Base-by-base conservation (phyloP, 2,888 invertebrate species). In the Oegoconia quadripuncta region DNA sequence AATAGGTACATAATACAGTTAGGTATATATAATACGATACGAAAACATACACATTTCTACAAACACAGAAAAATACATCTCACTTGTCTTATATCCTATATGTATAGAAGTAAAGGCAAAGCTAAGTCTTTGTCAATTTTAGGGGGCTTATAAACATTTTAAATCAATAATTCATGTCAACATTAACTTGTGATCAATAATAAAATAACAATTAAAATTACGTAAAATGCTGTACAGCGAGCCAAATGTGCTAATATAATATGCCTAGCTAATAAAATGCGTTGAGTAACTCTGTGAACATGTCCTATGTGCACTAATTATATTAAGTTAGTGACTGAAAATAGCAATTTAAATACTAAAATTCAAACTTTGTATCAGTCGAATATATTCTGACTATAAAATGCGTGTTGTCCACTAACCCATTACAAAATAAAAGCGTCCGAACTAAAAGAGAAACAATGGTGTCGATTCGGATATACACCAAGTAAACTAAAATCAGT, bases 61-160 rank as follows among this genome's bases (percentile, higher is more conserved):
- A 6, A 41, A 56, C 49, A 49, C 44, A 66, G 70, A 68, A 64
- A 67, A 66, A 68, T 70, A 71, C 67, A 65, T 70, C 62, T 70
- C 59, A 64, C 58, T 62, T 67, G 64, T 59, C 53, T 50, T 46
- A 61, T 65, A 25, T 23, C 9, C 3, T 62, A 50, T 62, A 64
- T 74, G 72, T 76, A 76, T 74, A 75, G 66, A 74, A 68, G 72
- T 14, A 32, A 74, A 75, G 74, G 75, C 74, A 61, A 77, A 74
- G 73, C 72, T 72, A 70, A 36, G 69, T 75, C 75, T 74, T 66
- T 30, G 16, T 39, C 16, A 60, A 38, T 49, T 57, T 50, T 23
- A 59, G 3, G 27, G 27, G 22, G 20, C 36, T 35, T 35, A 27
- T 20, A 20, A 14, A 20, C 4, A 20, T 20, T 20, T 6, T 6